Percentiles rank a stretch among this genome's conserved stretches.
phyloP scores from a whole-genome alignment of 2,888 invertebrate species.

The Agrenia bidenticulata region DNA sequence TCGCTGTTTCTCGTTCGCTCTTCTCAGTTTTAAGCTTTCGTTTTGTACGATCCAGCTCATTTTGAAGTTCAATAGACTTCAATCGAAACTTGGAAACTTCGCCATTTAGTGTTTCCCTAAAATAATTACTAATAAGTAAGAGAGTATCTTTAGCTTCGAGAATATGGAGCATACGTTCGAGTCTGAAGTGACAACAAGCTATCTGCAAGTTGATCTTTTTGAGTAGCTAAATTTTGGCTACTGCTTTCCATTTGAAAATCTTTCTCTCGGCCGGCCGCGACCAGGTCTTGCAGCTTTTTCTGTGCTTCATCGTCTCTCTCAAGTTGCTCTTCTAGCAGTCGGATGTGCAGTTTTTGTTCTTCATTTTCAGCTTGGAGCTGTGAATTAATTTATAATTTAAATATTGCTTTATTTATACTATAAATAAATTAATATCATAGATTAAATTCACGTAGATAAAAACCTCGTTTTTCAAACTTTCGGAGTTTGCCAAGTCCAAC shows the following conservation, averaged over 20 bases:
- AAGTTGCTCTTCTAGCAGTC: slow-evolving; percentile 33
- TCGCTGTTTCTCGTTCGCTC: slow-evolving; percentile 40
- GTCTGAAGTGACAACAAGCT: slow-evolving; percentile 34
- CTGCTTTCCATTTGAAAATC: slow-evolving; percentile 38
- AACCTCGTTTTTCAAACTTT: too few relatives aligned
- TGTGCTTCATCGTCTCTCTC: slow-evolving; percentile 31
- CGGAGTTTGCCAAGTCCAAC: slow-evolving; percentile 43
- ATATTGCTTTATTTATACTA: not conserved
- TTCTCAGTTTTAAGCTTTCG: slow-evolving; percentile 47
- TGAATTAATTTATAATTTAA: not conserved
- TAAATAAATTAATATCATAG: not conserved
- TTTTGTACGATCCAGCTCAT: slow-evolving; percentile 43
- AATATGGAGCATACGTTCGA: slow-evolving; percentile 34
- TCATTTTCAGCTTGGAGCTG: slow-evolving; percentile 43
- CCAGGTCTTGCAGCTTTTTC: slow-evolving; percentile 39
- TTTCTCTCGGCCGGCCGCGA: slow-evolving; percentile 43
- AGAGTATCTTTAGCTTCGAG: too few relatives aligned
- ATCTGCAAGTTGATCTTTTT: slow-evolving; percentile 33
- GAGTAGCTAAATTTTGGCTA: slow-evolving; percentile 28
- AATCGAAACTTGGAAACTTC: slow-evolving; percentile 46
- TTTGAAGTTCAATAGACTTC: slow-evolving; percentile 45
- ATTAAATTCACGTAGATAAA: not conserved
- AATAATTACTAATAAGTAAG: not conserved
- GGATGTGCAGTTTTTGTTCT: slow-evolving; percentile 37
- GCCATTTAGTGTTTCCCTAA: slow-evolving; percentile 43